Base-by-base conservation (phyloP, 1,140 invertebrate species). In the Mamestra configurata region DNA sequence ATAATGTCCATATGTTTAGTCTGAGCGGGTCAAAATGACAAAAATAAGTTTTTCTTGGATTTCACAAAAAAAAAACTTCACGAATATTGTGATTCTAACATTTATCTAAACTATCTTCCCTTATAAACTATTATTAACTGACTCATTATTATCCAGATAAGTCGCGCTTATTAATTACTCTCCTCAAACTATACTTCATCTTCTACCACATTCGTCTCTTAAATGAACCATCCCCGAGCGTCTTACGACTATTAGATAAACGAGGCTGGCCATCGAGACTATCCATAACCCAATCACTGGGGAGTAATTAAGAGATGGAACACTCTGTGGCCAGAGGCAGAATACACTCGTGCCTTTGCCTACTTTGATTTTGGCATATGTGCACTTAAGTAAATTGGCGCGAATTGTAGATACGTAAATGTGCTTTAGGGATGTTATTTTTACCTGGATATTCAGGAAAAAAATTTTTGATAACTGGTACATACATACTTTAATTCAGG, bases 301-400 rank as follows among this genome's bases (percentile, higher is more conserved):
- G 79, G 79, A 83, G 49, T 83, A 80, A 83, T 83, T 78, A 80
- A 75, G 82, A 83, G 79, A 83, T 80, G 78, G 79, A 79, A 73
- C 75, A 71, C 53, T 27, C 49, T 71, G 31, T 70, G 66, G 51
- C 27, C 51, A 49, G 35, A 53, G 53, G 46, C 46, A 27, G 61
- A 22, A 66, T 51, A 43, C 27, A 55, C 61, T 66, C 46, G 70
- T 37, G 59, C 46, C 75, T 66, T 77, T 55, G 75, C 75, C 61
- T 3, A 59, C 59, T 68, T 77, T 15, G 71, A 35, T 61, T 61
- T 76, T 76, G 57, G 73, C 57, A 49, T 40, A 71, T 4, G 24
- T 71, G 68, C 68, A 51, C 68, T 71, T 27, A 53, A 15, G 46
- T 11, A 57, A 73, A 35, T 57, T 55, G 18, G 15, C 51, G 49